phyloP scores from a whole-genome alignment of 2,888 invertebrate species.

The Megaustenia siamemsis region DNA sequence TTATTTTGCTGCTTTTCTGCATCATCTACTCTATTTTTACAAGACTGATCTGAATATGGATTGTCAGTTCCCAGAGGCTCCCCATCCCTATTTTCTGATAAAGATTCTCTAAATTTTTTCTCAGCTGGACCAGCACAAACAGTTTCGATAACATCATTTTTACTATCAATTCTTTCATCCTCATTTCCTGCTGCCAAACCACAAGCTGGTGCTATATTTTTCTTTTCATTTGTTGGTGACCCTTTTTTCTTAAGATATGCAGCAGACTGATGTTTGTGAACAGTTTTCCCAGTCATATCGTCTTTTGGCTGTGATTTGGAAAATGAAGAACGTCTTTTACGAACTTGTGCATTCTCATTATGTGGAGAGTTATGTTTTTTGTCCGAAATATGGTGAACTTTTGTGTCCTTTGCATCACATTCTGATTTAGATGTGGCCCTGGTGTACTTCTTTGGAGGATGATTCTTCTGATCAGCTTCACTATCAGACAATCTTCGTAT shows the following conservation, averaged over 20 bases:
- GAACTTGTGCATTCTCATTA: constrained; percentile 17
- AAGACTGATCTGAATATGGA: not conserved
- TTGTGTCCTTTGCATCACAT: constrained; percentile 24
- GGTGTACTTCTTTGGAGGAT: not conserved
- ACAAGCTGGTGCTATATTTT: not conserved
- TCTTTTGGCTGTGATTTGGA: constrained; percentile 33
- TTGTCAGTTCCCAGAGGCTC: not conserved
- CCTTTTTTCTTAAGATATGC: not conserved
- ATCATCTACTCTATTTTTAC: not conserved
- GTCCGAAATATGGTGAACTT: constrained; percentile 27
- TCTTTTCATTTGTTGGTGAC: not conserved
- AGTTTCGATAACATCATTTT: not conserved
- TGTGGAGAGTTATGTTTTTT: not conserved
- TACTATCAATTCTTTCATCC: not conserved
- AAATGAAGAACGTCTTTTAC: constrained; percentile 30
- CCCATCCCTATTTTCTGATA: not conserved
- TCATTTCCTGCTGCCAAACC: not conserved
- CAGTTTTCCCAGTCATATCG: not conserved
- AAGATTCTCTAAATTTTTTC: too few species aligned
- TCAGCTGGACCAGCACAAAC: not conserved
- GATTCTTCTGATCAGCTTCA: constrained; percentile 12
- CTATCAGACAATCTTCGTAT: constrained; percentile 36
- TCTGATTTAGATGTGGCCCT: constrained; percentile 34
- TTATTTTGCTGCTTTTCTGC: not conserved
- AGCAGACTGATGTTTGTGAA: not conserved